These are phyloP conservation scores for Noctua fimbriata DNA, from an alignment of 2,888 invertebrate genomes.

Conservation along the genomic window DNA sequence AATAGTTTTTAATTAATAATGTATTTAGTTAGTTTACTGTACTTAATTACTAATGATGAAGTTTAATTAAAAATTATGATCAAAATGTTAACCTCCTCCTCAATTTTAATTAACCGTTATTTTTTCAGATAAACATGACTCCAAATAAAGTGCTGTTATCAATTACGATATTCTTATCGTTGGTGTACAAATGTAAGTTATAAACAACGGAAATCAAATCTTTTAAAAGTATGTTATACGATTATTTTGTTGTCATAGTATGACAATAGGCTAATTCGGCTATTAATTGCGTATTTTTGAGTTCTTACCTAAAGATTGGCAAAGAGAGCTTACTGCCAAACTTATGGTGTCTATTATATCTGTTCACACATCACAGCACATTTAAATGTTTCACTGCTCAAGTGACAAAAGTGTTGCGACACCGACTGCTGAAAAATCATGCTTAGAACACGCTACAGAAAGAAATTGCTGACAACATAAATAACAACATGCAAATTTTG, in stretches of 20 bases:
- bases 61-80: not conserved
- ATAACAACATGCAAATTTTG: too few relatives aligned
- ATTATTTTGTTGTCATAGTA: not conserved
- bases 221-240: not conserved
- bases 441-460: not conserved
- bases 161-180: conserved; percentile 69
- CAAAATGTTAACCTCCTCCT: not conserved
- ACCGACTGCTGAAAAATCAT: not conserved
- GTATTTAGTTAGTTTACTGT: too few relatives aligned
- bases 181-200: conserved; percentile 78
- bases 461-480: not conserved
- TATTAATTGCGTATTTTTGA: not conserved
- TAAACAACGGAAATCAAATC: not conserved
- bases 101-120: not conserved
- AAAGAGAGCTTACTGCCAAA: not conserved
- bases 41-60: too few relatives aligned
- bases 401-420: not conserved
- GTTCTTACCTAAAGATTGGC: not conserved
- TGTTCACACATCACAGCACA: not conserved
- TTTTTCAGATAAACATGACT: conserved; percentile 76
- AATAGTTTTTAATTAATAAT: too few relatives aligned
- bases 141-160: conserved; percentile 63
- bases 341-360: not conserved
- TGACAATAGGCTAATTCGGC: too few relatives aligned
- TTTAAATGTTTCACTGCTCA: not conserved